Evolutionary conservation across 2,113 vertebrate species (phyloP), one percentile per base, ranked within the genome.

Genomic region (Casuarius casuarius): DNA sequence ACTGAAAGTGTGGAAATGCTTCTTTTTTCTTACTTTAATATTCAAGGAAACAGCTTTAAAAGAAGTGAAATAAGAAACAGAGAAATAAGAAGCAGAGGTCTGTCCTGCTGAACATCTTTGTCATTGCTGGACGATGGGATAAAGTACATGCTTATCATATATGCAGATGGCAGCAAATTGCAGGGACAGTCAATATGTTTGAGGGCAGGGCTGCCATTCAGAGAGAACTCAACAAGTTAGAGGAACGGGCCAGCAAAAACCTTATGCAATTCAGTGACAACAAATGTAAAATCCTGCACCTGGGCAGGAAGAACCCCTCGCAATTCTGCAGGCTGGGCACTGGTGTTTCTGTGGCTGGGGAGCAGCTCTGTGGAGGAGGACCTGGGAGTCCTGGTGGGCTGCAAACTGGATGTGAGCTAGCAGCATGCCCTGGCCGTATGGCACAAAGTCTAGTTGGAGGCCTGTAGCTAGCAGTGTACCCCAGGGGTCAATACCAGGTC

Each of bases 341-440:
- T 74, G 42, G 38, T 31, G 29, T 28, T 58, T 58, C 54, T 9
- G 2, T 2, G 9, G 7, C 25, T 71, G 42, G 31, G 48, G 8
- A 87, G 13, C n/a, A n/a, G 13, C 23, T 89, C 17, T 58, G 29
- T n/a, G 54, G 48, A 42, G 81, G 49, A 59, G 23, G 7, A 35
- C 56, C 15, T 22, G 20, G 12, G 28, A 17, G 4, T 73, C 23
- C 48, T 83, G 26, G 18, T 11, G 2, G 5, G 25, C 35, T 22
- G 3, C 15, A 18, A 49, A 15, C 0, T 5, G 42, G 35, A 48
- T 18, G 4, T 0, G 4, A 77, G 12, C 35, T 48, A 46, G 48
- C 40, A 65, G 33, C 0, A 0, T 21, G 51, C 11, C 28, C 33
- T 54, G 61, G 40, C n/a, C n/a, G n/a, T n/a, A n/a, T n/a, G n/a